Base-by-base conservation (phyloP, 2,888 invertebrate species). In the Acleris laterana region DNA sequence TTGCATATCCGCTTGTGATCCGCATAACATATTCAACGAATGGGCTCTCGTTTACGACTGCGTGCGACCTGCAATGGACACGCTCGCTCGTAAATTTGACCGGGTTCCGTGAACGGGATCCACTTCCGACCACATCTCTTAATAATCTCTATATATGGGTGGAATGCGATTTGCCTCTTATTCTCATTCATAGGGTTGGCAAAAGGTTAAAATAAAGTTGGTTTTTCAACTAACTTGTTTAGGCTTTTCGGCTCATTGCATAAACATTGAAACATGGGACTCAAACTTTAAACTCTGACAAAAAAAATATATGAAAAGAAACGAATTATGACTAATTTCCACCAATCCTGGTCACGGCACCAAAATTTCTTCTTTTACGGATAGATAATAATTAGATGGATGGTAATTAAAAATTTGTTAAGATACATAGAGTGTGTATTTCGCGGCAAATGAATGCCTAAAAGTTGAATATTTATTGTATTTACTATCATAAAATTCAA, bases 101-200 rank as follows among this genome's bases (percentile, higher is more conserved):
- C 46, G 11, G 42, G 64, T 60, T 60, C 60, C 64, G 63, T 64
- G 25, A 44, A 56, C 56, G 9, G 13, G 32, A 17, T 58, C 20
- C 5, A 64, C 64, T 65, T 65, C 64, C 64, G 53, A 60, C 50
- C 49, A 58, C 63, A 59, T 53, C 59, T 42, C 55, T 55, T 55
- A 60, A 49, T 60, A 64, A 64, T 42, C 20, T 60, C 64, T 60
- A 55, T 65, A 65, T 65, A 60, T 55, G 64, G 63, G 3, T n/a
- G 50, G 60, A 65, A 60, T 65, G 50, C n/a, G 50, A 52, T 51
- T 32, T 52, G 60, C 59, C n/a, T 58, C 20, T 55, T 65, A 49
- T 44, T 55, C 49, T 60, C 28, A 7, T n/a, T 6, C 2, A n/a
- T 28, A 65, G 60, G 64, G 64, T 25, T 65, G 64, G 5, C 38